Evolutionary conservation across 2,113 vertebrate genomes (phyloP).

Genomic region (Andinoacara biseriatus): DNA sequence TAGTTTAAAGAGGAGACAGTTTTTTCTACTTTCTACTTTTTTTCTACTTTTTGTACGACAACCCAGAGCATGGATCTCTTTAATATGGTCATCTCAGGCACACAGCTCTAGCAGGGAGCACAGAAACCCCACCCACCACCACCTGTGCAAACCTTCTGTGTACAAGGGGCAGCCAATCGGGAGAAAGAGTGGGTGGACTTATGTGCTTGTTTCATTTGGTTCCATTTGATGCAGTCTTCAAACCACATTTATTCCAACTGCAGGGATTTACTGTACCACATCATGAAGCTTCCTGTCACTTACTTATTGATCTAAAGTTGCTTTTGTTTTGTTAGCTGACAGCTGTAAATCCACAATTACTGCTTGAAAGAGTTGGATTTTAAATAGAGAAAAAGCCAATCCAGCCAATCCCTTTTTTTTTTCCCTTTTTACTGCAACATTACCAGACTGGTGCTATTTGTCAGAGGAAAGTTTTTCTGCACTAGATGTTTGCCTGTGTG

Average conservation of each 20-base stretch:
- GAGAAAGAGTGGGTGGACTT: not conserved
- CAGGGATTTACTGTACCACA: not conserved
- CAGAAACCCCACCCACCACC: not conserved
- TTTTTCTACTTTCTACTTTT: not conserved
- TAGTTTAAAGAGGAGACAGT: not conserved
- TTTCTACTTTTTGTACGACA: not conserved
- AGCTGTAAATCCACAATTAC: not conserved
- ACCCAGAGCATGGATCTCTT: no score
- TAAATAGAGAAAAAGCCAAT: not conserved
- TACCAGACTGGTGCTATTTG: not conserved
- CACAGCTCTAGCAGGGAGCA: not conserved
- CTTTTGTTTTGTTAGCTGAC: not conserved
- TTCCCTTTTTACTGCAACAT: not conserved
- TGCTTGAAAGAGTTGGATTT: not conserved
- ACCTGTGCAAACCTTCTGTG: not conserved
- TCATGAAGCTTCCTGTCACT: not conserved
- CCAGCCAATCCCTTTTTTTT: not conserved
- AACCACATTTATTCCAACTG: not conserved
- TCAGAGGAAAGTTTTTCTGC: conserved; percentile 29
- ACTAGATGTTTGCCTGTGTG: conserved; percentile 39
- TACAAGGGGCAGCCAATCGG: not conserved
- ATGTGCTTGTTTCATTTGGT: not conserved
- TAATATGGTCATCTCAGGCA: not conserved
- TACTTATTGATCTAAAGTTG: not conserved
- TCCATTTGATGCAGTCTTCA: not conserved